These are phyloP conservation scores for Mormyrus lacerda DNA, from an alignment of 2,113 vertebrate species.

Conservation along the genomic window DNA sequence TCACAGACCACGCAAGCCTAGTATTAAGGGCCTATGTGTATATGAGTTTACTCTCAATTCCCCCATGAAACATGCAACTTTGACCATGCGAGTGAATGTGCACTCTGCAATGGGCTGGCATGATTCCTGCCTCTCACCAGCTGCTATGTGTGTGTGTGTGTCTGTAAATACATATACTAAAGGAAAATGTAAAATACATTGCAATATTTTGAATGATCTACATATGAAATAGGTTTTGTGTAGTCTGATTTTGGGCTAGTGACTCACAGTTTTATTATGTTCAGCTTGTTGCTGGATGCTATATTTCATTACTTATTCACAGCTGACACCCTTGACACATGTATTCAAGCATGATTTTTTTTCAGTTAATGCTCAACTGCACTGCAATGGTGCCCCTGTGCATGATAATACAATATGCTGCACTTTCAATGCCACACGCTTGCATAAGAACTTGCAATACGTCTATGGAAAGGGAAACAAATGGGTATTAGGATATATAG, in stretches of 20 bases:
- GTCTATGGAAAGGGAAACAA: background rate
- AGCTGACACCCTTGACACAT: background rate
- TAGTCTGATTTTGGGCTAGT: background rate
- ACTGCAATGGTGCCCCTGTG: background rate
- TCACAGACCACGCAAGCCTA: background rate
- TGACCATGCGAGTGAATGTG: background rate
- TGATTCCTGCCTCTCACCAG: background rate
- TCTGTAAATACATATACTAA: background rate
- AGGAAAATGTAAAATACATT: background rate
- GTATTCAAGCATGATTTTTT: slow-evolving; percentile 1
- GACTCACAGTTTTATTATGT: background rate
- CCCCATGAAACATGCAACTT: background rate
- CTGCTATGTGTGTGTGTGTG: background rate
- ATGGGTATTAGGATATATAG: background rate
- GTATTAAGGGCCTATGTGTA: background rate
- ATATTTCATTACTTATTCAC: background rate
- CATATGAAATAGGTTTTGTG: background rate
- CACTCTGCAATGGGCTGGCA: background rate
- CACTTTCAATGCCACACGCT: background rate
- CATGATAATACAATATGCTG: background rate
- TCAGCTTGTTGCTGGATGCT: background rate
- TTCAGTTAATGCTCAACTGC: slow-evolving; percentile 4
- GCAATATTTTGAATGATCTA: background rate
- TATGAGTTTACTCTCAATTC: background rate
- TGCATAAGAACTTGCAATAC: background rate